phyloP scores from a whole-genome alignment of 2,888 invertebrate genomes.

The Drosophila paracracens region DNA sequence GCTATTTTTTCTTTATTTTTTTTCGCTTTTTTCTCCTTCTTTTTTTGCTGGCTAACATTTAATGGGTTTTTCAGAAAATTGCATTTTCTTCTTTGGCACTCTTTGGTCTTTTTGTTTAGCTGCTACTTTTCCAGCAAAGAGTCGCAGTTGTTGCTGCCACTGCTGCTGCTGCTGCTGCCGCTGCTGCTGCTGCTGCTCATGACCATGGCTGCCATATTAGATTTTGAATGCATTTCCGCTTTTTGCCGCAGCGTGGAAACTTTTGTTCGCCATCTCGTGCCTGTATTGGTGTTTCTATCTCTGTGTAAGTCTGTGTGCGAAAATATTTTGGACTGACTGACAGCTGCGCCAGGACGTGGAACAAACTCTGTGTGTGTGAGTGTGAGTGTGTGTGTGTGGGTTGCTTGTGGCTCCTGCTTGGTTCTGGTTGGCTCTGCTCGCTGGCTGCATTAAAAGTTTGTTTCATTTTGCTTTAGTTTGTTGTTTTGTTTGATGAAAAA shows the following conservation, averaged over 20 bases:
- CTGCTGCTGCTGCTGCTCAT: conserved; percentile 69
- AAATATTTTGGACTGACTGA: conserved; percentile 78
- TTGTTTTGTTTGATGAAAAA: conserved; percentile 80
- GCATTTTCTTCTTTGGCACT: conserved; percentile 82
- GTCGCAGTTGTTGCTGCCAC: conserved; percentile 35
- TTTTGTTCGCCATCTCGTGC: conserved; percentile 78
- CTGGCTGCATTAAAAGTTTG: conserved; percentile 76
- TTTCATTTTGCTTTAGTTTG: conserved; percentile 70
- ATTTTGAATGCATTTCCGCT: conserved; percentile 82
- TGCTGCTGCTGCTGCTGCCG: conserved; percentile 23
- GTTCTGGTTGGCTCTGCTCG: conserved; percentile 57
- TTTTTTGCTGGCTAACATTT: conserved; percentile 77
- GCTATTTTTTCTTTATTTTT: neutral
- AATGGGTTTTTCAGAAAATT: conserved; percentile 83
- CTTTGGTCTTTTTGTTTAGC: conserved; percentile 79
- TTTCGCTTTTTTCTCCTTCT: conserved; percentile 16
- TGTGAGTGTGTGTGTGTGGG: conserved; percentile 34
- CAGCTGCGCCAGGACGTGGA: conserved; percentile 70
- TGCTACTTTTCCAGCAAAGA: conserved; percentile 66
- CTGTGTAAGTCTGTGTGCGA: conserved; percentile 51
- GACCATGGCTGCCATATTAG: conserved; percentile 82
- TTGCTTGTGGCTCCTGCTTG: conserved; percentile 40
- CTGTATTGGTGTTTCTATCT: conserved; percentile 26
- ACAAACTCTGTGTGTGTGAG: conserved; percentile 38
- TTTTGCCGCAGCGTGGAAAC: conserved; percentile 79